Conservation (phyloP, 2,888 invertebrate species). For the Drosophila buzzatii region DNA sequence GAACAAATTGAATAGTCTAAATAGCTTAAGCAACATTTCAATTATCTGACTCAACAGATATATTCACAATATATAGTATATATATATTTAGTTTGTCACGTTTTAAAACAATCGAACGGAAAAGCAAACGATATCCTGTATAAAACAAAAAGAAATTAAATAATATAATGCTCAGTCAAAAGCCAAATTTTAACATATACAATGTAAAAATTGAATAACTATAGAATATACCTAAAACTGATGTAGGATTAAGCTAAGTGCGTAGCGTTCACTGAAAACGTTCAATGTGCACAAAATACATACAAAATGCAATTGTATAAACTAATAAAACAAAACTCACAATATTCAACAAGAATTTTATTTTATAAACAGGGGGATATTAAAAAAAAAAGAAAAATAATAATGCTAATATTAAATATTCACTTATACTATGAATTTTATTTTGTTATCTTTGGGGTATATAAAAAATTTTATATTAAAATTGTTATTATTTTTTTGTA, state of each 20-base stretch:
- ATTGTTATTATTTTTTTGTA: no score
- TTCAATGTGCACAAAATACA: slow-evolving; percentile 49
- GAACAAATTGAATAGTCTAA: slow-evolving; percentile 49
- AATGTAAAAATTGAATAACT: slow-evolving; percentile 66
- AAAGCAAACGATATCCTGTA: slow-evolving; percentile 53
- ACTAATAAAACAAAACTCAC: slow-evolving; percentile 29
- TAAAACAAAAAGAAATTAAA: slow-evolving; percentile 12
- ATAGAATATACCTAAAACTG: slow-evolving; percentile 26
- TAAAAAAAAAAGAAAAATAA: not conserved
- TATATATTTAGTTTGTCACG: slow-evolving; percentile 61
- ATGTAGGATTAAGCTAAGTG: slow-evolving; percentile 40
- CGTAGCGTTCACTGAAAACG: slow-evolving; percentile 15
- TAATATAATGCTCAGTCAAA: slow-evolving; percentile 67
- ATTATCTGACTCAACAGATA: slow-evolving; percentile 29
- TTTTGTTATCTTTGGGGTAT: no score
- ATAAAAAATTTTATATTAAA: no score
- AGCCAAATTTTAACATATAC: slow-evolving; percentile 68
- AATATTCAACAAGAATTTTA: not conserved
- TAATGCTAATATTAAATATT: not conserved
- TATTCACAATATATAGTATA: slow-evolving; percentile 15
- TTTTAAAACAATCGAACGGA: slow-evolving; percentile 48
- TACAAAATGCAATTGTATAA: slow-evolving; percentile 56
- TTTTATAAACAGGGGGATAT: not conserved
- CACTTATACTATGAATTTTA: no score
- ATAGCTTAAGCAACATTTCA: slow-evolving; percentile 35